phyloP scores from a whole-genome alignment of 92 coral and sea anemone species.

The Parazoanthus swiftii region DNA sequence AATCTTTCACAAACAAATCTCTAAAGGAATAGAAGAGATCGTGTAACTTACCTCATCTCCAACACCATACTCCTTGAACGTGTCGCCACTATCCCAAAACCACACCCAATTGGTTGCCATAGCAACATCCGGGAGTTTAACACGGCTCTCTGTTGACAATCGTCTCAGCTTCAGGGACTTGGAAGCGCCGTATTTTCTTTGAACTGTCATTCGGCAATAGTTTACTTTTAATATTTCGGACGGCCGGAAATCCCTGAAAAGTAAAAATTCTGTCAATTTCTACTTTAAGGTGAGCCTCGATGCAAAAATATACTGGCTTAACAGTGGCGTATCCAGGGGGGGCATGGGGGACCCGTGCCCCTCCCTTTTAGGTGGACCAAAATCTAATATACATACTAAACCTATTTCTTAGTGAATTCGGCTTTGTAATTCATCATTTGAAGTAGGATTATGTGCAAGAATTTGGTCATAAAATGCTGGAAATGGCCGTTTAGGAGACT shows the following conservation, averaged over 20 bases:
- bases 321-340: too few species aligned
- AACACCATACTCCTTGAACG: slow-evolving; percentile 13
- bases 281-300: neutral
- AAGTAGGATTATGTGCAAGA: too few species aligned
- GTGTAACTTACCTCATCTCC: neutral
- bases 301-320: neutral
- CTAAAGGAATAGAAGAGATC: too few species aligned
- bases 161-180: neutral
- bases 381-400: too few species aligned
- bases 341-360: too few species aligned
- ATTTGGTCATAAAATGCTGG: too few species aligned
- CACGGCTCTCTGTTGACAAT: slow-evolving; percentile 12
- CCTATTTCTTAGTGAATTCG: too few species aligned
- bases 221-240: neutral
- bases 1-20: too few species aligned
- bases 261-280: neutral
- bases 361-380: too few species aligned
- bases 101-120: slow-evolving; percentile 18
- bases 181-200: neutral
- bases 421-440: too few species aligned
- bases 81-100: slow-evolving; percentile 19
- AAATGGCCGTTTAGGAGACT: too few species aligned
- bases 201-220: neutral
- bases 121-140: neutral
- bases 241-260: neutral